These are phyloP conservation scores for Orthosia gothica DNA, from an alignment of 2,888 invertebrate genomes.

Conservation along the genomic window DNA sequence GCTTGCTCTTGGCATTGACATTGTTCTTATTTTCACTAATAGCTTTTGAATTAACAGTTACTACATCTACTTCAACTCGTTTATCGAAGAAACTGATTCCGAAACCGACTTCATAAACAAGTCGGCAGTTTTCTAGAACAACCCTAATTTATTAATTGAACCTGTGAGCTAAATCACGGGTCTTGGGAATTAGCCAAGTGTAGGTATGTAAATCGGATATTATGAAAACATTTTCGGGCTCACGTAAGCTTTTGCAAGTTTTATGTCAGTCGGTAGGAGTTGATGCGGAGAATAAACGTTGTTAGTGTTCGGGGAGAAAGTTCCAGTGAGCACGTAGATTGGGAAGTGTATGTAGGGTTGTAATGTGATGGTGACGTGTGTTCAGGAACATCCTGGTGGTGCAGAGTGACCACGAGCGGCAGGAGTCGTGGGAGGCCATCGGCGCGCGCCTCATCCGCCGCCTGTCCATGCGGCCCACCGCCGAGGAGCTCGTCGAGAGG, in stretches of 20 bases:
- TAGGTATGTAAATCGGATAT: constrained; percentile 80
- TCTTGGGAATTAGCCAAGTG: constrained; percentile 85
- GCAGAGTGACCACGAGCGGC: constrained; percentile 97
- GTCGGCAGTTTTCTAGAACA: constrained; percentile 58
- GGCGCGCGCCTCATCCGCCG: constrained; percentile 98
- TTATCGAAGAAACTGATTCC: background rate
- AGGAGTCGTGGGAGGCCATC: constrained; percentile 98
- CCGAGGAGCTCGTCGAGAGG: constrained; percentile 99
- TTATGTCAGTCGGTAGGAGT: constrained; percentile 78
- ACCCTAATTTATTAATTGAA: constrained; percentile 78
- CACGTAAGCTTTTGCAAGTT: constrained; percentile 82
- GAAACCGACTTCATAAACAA: constrained; percentile 26
- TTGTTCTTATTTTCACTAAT: constrained; percentile 69
- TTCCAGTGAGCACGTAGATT: constrained; percentile 61
- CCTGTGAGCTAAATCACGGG: constrained; percentile 74
- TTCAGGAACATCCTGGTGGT: constrained; percentile 97
- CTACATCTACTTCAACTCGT: constrained; percentile 8
- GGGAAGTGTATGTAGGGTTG: constrained; percentile 57
- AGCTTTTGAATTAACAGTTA: constrained; percentile 47
- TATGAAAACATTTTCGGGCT: constrained; percentile 84
- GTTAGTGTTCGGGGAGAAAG: constrained; percentile 73
- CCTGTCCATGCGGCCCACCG: constrained; percentile 99
- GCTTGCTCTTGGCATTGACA: constrained; percentile 87
- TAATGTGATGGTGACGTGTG: constrained; percentile 79
- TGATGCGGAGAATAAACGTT: constrained; percentile 75